These are phyloP conservation scores for Cinclus mexicanus DNA, from an alignment of 2,113 vertebrate species.

Conservation along the genomic window DNA sequence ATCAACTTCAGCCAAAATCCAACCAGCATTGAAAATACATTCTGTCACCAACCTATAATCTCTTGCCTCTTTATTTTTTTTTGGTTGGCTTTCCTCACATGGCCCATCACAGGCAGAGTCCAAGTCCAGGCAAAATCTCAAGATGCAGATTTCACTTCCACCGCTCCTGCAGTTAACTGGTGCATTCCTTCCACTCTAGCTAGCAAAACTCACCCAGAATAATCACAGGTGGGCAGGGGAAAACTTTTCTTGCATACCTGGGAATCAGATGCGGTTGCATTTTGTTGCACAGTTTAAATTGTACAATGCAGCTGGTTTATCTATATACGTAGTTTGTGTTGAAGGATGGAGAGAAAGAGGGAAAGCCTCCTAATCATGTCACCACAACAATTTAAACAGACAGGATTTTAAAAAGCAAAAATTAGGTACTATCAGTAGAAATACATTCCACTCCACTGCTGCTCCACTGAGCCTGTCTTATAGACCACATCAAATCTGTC, in stretches of 20 bases:
- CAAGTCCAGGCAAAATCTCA: not conserved
- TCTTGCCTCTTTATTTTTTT: not conserved
- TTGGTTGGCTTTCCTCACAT: not conserved
- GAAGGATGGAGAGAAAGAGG: not conserved
- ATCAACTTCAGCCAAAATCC: not conserved
- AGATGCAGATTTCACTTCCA: not conserved
- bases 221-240: not conserved
- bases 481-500: not conserved
- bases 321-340: not conserved
- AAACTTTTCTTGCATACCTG: not conserved
- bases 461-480: not conserved
- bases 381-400: not conserved
- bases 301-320: not conserved
- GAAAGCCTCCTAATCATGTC: not conserved
- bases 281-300: not conserved
- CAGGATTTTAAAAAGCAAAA: not conserved
- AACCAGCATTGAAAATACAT: not conserved
- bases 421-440: not conserved
- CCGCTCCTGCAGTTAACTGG: not conserved
- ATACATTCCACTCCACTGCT: not conserved
- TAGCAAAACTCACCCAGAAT: not conserved
- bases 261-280: not conserved
- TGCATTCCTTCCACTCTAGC: not conserved
- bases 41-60: not conserved
- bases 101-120: not conserved